A percentile compares a stretch with the other conserved stretches of the same genome.
Conservation (phyloP, 2,113 vertebrate genomes). For the Otolemur garnettii region DNA sequence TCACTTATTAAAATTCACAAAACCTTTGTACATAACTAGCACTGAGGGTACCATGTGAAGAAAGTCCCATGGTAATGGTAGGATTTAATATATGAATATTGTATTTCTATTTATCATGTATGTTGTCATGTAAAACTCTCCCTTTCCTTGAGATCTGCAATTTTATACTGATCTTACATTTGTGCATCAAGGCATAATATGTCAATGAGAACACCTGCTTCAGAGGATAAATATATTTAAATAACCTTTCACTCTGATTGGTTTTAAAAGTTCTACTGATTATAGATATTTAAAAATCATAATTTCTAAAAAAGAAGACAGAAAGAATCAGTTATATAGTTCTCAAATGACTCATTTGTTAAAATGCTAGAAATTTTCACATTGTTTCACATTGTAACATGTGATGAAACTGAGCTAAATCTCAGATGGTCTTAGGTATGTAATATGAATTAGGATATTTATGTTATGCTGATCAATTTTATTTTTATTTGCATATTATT, state of each 20-base stretch:
- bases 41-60: not conserved
- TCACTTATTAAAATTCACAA: conserved; percentile 38
- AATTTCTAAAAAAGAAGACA: conserved; percentile 84
- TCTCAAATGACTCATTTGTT: conserved; percentile 77
- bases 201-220: conserved; percentile 87
- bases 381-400: not conserved
- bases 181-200: conserved; percentile 83
- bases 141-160: conserved; percentile 53
- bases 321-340: conserved; percentile 54
- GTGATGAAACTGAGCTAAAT: not conserved
- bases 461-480: not conserved
- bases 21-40: not conserved
- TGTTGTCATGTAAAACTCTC: conserved; percentile 25
- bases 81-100: conserved; percentile 61
- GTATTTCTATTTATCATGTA: conserved; percentile 69
- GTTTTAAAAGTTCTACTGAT: conserved; percentile 86
- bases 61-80: not conserved
- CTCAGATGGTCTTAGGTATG: not conserved
- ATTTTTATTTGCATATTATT: conserved; percentile 30
- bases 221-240: conserved; percentile 88
- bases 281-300: conserved; percentile 84
- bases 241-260: conserved; percentile 89
- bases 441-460: not conserved
- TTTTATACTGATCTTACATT: conserved; percentile 85
- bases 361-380: conserved; percentile 67